Evolutionary conservation across 1,140 invertebrate species (phyloP), one percentile per base, ranked within the genome.

Genomic region (Euwallacea similis): DNA sequence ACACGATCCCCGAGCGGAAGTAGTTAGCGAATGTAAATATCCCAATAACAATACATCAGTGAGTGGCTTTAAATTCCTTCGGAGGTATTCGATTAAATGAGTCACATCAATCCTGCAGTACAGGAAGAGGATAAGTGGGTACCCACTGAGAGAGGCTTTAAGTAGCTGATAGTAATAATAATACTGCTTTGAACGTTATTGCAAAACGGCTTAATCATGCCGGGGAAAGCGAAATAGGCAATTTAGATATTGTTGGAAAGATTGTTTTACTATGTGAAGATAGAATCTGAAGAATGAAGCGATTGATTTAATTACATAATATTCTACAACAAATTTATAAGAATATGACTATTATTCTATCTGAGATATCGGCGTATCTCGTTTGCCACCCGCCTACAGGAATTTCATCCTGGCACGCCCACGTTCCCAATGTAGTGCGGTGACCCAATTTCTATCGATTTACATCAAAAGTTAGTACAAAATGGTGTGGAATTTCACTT

Each of bases 21-120:
- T 69, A 62, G 68, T 69, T 69, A 64, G 68, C 60, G 60, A 69
- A 69, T 69, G 68, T 60, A 69, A 69, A 69, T 69, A 69, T 64
- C 62, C 62, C 62, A 33, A 64, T 64, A 64, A 64, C 62, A 64
- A 64, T 64, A 33, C 62, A 11, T 64, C 62, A 64, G 62, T 53
- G 15, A 64, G 62, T 44, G 11, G n/a, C 53, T 64, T 64, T 50
- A 64, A 64, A 50, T 64, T 64, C 62, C 62, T 64, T 15, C 53
- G 44, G 8, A 50, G 44, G 44, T 64, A 47, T 64, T 53, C 44
- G 44, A 64, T 64, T 64, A 50, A 64, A 64, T 64, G 62, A 62
- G 60, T 62, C 60, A 64, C 62, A 46, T 62, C 42, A 62, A n/a
- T 13, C 42, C 13, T 11, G 60, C 60, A 64, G 21, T 21, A 53